Base-by-base conservation (phyloP, 92 coral and sea anemone genomes). In the Phymanthus crucifer region DNA sequence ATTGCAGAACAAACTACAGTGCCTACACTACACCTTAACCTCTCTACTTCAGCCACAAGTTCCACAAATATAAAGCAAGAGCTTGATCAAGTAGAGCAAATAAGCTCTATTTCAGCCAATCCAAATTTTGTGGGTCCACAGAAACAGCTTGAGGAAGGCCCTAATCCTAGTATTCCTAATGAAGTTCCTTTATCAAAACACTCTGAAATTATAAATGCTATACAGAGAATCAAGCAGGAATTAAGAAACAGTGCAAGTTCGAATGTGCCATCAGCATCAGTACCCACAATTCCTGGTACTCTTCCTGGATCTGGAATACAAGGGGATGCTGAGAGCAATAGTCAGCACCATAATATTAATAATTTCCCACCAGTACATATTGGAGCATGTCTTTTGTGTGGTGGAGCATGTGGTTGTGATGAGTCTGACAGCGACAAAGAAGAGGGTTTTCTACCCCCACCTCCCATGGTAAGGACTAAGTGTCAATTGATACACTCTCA, bases 351-450 rank as follows among this genome's bases (percentile, higher is more conserved):
- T n/a, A 36, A 11, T 79, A 57, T 36, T 72, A 77, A 57, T 72
- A 35, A 6, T 18, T 38, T 50, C 27, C 64, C 84, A 4, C 78
- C 84, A 70, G 77, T 71, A 2, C 26, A 16, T 10, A 72, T 70
- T 71, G 78, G 77, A 31, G 38, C 58, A 10, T 70, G 84, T 37
- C 16, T 72, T 50, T 24, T 80, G 57, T 80, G 84, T 80, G 84
- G 84, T 1, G 47, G 72, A 34, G 78, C 23, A 2, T 70, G 74
- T 50, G 84, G 70, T 21, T 50, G 74, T 68, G 77, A 40, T 5
- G 66, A 45, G 31, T 11, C 31, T 48, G 77, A 70, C 4, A 40
- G 48, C 4, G 37, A 37, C n/a, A 72, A 58, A 3, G 58, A 71
- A 27, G 84, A 24, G 37, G 38, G 45, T 29, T 40, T 43, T 16